Percentiles rank a stretch among this genome's conserved stretches.
These are phyloP conservation scores for Potamilus streckersoni DNA, from an alignment of 1,140 invertebrate genomes.

Conservation along the genomic window DNA sequence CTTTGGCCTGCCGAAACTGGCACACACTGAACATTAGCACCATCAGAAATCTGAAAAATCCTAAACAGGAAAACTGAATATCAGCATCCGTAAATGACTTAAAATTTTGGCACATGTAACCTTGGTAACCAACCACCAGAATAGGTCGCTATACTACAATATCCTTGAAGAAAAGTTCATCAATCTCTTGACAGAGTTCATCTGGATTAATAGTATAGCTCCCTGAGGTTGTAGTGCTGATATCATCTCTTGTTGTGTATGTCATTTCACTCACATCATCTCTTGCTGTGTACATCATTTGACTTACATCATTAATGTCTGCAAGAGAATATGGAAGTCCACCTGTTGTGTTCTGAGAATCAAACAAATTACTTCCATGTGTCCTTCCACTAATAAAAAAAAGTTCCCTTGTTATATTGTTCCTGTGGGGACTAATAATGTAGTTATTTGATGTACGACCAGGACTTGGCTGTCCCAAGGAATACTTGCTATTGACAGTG, in stretches of 20 bases:
- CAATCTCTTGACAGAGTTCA: constrained; percentile 60
- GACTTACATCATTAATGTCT: constrained; percentile 53
- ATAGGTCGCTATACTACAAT: constrained; percentile 44
- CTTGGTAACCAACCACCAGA: not conserved
- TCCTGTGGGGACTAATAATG: constrained; percentile 14
- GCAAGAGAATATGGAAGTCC: constrained; percentile 54
- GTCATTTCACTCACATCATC: constrained; percentile 48
- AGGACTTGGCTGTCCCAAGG: constrained; percentile 9
- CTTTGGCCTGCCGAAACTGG: too few species aligned
- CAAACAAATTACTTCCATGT: constrained; percentile 28
- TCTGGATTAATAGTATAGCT: constrained; percentile 63
- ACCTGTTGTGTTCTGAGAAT: constrained; percentile 38
- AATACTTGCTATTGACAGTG: constrained; percentile 31
- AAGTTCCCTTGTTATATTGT: constrained; percentile 9
- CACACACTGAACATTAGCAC: too few species aligned
- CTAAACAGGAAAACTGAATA: too few species aligned
- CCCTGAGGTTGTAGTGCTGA: constrained; percentile 57
- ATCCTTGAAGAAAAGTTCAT: constrained; percentile 62
- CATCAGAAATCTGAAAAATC: too few species aligned
- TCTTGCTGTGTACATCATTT: constrained; percentile 31
- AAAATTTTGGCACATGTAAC: constrained; percentile 3
- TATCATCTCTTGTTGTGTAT: constrained; percentile 40
- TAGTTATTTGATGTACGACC: constrained; percentile 9
- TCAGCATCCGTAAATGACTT: not conserved
- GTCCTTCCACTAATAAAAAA: constrained; percentile 32